Evolutionary conservation across 2,888 invertebrate genomes (phyloP).

Genomic region (Syrphus vitripennis): DNA sequence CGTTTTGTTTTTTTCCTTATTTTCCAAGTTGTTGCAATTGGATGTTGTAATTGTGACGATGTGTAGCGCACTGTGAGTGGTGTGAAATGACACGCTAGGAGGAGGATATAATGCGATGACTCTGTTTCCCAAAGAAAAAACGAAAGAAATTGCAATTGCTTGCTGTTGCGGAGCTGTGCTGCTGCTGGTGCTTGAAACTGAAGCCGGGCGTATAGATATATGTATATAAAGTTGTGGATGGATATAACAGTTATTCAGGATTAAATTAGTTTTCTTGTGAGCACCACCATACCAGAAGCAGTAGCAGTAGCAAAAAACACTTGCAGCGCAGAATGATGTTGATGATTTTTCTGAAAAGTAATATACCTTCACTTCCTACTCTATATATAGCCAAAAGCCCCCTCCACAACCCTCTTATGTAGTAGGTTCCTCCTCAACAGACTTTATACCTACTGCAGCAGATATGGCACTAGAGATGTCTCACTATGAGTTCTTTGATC

Average conservation of each 20-base stretch:
- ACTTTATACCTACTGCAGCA: constrained; percentile 47
- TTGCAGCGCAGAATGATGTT: constrained; percentile 32
- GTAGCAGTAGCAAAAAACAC: too few relatives aligned
- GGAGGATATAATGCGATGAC: constrained; percentile 65
- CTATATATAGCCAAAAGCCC: not conserved
- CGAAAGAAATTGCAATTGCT: constrained; percentile 67
- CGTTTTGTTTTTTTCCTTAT: constrained; percentile 18
- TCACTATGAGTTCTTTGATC: constrained; percentile 47
- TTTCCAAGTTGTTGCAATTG: constrained; percentile 50
- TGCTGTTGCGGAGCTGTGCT: not conserved
- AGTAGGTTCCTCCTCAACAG: constrained; percentile 15
- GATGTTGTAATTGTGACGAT: constrained; percentile 67
- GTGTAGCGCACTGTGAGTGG: constrained; percentile 57
- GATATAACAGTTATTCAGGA: constrained; percentile 69
- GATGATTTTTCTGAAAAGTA: constrained; percentile 39
- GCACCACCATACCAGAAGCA: not conserved
- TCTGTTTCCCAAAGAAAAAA: constrained; percentile 42
- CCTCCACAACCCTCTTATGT: not conserved
- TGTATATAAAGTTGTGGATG: constrained; percentile 1
- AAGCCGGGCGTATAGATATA: not conserved
- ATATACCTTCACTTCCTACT: not conserved
- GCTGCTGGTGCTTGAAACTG: not conserved
- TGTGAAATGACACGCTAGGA: constrained; percentile 62
- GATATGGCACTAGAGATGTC: not conserved
- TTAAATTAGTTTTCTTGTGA: constrained; percentile 70